Conservation (phyloP, 2,888 invertebrate genomes). For the Cosmia trapezina region DNA sequence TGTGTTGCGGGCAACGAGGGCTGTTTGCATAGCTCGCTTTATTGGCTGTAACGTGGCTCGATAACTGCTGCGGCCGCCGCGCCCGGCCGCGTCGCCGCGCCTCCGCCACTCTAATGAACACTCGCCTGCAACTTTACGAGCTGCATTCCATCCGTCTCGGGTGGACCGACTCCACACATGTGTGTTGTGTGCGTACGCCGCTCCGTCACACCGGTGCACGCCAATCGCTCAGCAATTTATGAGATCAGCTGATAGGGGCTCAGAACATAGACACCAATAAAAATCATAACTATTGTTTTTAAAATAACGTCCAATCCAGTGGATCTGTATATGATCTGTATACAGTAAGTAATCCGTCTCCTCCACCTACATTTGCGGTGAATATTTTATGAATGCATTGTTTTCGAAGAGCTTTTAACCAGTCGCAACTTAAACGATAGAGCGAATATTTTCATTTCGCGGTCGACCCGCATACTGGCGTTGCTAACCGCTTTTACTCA, state of each 20-base stretch:
- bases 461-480: slow-evolving; percentile 86
- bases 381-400: slow-evolving; percentile 88
- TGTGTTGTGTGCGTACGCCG: slow-evolving; percentile 50
- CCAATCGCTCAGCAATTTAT: slow-evolving; percentile 47
- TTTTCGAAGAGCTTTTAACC: slow-evolving; percentile 79
- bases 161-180: slow-evolving; percentile 63
- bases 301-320: slow-evolving; percentile 40
- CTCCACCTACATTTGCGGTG: slow-evolving; percentile 82
- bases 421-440: slow-evolving; percentile 74
- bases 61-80: slow-evolving; percentile 75
- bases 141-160: slow-evolving; percentile 77
- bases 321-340: slow-evolving; percentile 25
- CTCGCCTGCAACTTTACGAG: slow-evolving; percentile 76
- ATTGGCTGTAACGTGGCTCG: slow-evolving; percentile 86
- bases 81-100: slow-evolving; percentile 61
- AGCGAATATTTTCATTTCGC: slow-evolving; percentile 82
- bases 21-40: slow-evolving; percentile 89
- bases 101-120: slow-evolving; percentile 80
- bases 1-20: slow-evolving; percentile 77
- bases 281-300: slow-evolving; percentile 37
- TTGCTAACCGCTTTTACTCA: slow-evolving; percentile 75
- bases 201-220: slow-evolving; percentile 18
- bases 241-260: slow-evolving; percentile 72
- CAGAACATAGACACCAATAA: slow-evolving; percentile 39
- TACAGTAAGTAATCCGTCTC: slow-evolving; percentile 63